Evolutionary conservation across 1,140 invertebrate species (phyloP).

Genomic region (Aphelenchoides avenae): DNA sequence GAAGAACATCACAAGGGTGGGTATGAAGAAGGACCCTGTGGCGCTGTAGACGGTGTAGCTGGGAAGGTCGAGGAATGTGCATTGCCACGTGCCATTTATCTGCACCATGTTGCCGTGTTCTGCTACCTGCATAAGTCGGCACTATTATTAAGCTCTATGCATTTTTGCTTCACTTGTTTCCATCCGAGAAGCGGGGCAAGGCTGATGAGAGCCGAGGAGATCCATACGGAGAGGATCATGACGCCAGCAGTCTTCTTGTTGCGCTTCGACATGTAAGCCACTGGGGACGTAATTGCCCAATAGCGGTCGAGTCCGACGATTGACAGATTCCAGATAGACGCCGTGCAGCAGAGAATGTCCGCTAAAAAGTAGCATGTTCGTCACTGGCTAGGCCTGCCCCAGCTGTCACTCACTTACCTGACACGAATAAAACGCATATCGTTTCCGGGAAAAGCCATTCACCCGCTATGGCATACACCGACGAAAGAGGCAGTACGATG

Average conservation of each 20-base stretch:
- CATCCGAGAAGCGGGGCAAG: constrained; percentile 56
- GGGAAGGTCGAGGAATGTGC: constrained; percentile 56
- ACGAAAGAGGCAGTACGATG: constrained; percentile 55
- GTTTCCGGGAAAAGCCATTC: constrained; percentile 58
- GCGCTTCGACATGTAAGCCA: constrained; percentile 54
- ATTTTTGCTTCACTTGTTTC: constrained; percentile 50
- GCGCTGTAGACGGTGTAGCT: constrained; percentile 58
- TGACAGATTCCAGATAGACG: constrained; percentile 56
- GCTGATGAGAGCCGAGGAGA: constrained; percentile 54
- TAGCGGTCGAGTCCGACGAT: constrained; percentile 57
- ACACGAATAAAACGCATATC: constrained; percentile 57
- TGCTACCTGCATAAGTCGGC: constrained; percentile 31
- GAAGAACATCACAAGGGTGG: constrained; percentile 57
- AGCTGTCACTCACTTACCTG: constrained; percentile 34
- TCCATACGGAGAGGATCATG: constrained; percentile 57
- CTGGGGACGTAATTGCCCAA: constrained; percentile 58
- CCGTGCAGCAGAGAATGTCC: constrained; percentile 58
- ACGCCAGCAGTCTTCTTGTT: constrained; percentile 51
- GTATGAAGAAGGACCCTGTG: constrained; percentile 59
- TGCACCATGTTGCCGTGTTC: constrained; percentile 47
- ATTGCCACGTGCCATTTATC: constrained; percentile 48
- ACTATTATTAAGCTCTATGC: constrained; percentile 24
- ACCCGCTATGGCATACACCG: constrained; percentile 57
- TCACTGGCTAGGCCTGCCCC: too few species aligned
- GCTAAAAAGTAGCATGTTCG: too few species aligned